Percentiles rank a stretch among this genome's conserved stretches.
These are phyloP conservation scores for Austrolebias charrua DNA, from an alignment of 2,797 vertebrate genomes.

Conservation along the genomic window DNA sequence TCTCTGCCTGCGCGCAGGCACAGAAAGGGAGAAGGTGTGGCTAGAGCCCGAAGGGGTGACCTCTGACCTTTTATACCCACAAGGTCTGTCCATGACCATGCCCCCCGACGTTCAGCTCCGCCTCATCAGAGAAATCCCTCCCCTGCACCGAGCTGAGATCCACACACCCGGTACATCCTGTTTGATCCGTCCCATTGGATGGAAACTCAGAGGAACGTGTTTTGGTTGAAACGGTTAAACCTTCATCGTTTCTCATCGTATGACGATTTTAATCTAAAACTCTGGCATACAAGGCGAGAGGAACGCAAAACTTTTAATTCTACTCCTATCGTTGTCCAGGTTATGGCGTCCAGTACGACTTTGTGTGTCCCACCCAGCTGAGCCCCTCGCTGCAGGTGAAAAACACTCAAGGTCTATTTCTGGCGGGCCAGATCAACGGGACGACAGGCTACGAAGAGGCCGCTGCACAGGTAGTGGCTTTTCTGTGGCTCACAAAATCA, in stretches of 20 bases:
- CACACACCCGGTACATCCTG: conserved; percentile 83
- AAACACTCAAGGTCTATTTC: conserved; percentile 89
- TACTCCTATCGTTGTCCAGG: conserved; percentile 73
- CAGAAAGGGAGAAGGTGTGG: too few species aligned
- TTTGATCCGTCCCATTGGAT: neutral
- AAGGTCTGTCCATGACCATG: conserved; percentile 93
- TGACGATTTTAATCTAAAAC: too few species aligned
- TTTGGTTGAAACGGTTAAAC: too few species aligned
- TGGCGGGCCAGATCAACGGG: conserved; percentile 97
- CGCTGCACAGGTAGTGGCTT: conserved; percentile 87
- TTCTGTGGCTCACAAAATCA: neutral
- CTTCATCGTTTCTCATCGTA: too few species aligned
- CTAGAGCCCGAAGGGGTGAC: conserved; percentile 94
- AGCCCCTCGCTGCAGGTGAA: conserved; percentile 86
- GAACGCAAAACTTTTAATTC: neutral
- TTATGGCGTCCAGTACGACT: conserved; percentile 97
- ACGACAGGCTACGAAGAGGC: conserved; percentile 98
- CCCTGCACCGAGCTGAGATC: conserved; percentile 85
- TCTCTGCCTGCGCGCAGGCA: too few species aligned
- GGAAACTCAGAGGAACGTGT: too few species aligned
- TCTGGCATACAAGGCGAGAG: too few species aligned
- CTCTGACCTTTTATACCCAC: conserved; percentile 91
- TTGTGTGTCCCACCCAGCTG: conserved; percentile 93
- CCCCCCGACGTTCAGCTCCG: conserved; percentile 88
- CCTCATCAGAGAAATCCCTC: conserved; percentile 86